phyloP scores from a whole-genome alignment of 2,113 vertebrate species.

The Grus americana region DNA sequence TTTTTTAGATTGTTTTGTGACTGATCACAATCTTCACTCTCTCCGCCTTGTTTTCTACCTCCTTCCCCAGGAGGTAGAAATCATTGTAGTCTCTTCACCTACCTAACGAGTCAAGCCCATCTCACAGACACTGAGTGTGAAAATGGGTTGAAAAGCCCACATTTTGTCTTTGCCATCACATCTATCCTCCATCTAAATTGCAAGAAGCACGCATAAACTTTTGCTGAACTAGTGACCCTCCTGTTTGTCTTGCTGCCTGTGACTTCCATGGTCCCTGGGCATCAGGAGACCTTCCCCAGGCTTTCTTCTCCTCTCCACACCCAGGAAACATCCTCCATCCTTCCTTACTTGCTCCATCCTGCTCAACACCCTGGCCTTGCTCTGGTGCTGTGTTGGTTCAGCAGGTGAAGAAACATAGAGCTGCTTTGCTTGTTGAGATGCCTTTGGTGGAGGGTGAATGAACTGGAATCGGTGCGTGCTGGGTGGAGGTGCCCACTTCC shows the following conservation, averaged over 20 bases:
- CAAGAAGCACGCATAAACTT: neutral
- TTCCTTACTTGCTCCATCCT: neutral
- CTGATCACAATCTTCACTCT: neutral
- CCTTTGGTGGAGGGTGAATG: neutral
- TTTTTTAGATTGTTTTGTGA: neutral
- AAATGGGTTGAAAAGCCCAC: neutral
- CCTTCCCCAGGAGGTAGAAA: neutral
- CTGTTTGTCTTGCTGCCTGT: neutral
- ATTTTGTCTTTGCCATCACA: neutral
- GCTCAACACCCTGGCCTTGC: neutral
- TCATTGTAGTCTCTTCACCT: neutral
- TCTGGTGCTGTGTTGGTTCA: neutral
- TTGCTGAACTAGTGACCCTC: neutral
- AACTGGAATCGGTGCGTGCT: neutral
- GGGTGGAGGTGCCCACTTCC: neutral
- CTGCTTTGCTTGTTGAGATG: neutral
- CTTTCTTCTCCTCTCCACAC: neutral
- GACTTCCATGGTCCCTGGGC: neutral
- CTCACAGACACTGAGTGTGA: neutral
- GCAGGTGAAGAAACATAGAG: neutral
- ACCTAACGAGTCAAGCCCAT: neutral
- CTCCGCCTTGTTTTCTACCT: neutral
- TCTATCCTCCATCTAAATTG: neutral
- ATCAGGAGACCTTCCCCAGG: neutral
- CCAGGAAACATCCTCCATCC: neutral